These are phyloP conservation scores for Apis cerana DNA, from an alignment of 1,140 invertebrate genomes.

Conservation along the genomic window DNA sequence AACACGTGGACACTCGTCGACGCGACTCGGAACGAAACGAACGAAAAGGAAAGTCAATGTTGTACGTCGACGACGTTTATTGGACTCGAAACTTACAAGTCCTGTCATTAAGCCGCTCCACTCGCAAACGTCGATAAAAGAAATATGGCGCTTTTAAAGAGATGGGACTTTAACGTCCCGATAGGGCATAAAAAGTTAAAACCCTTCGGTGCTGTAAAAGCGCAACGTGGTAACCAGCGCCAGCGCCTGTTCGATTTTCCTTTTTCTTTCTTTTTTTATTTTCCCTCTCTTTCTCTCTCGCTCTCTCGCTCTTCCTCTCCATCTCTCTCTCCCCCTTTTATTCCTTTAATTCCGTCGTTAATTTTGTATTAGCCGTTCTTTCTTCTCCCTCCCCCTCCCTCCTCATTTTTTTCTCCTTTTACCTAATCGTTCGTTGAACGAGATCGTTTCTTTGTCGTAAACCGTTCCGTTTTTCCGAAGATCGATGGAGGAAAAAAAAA, in stretches of 20 bases:
- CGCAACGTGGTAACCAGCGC: slow-evolving; percentile 35
- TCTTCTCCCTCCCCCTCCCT: not conserved
- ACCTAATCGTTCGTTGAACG: too few relatives aligned
- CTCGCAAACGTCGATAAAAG: slow-evolving; percentile 64
- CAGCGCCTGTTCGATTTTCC: slow-evolving; percentile 7
- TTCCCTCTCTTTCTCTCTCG: too few relatives aligned
- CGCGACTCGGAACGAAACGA: not conserved
- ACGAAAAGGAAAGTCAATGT: slow-evolving; percentile 49
- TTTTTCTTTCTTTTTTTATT: not conserved
- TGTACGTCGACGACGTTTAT: slow-evolving; percentile 41
- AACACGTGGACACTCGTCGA: slow-evolving; percentile 3
- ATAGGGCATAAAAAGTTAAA: slow-evolving; percentile 61
- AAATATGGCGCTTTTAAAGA: slow-evolving; percentile 62
- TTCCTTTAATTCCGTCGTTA: not conserved
- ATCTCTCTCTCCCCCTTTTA: not conserved
- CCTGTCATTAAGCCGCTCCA: slow-evolving; percentile 55
- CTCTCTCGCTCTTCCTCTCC: too few relatives aligned
- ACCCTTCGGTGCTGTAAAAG: slow-evolving; percentile 61
- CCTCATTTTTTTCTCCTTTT: not conserved
- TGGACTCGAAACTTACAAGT: slow-evolving; percentile 55
- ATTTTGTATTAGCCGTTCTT: slow-evolving; percentile 12
- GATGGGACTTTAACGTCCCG: slow-evolving; percentile 62
- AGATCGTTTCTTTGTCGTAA: not conserved
- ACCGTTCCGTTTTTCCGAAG: not conserved
- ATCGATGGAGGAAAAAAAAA: not conserved